These are phyloP conservation scores for Neoarius graeffei DNA, from an alignment of 2,113 vertebrate species.

Conservation along the genomic window DNA sequence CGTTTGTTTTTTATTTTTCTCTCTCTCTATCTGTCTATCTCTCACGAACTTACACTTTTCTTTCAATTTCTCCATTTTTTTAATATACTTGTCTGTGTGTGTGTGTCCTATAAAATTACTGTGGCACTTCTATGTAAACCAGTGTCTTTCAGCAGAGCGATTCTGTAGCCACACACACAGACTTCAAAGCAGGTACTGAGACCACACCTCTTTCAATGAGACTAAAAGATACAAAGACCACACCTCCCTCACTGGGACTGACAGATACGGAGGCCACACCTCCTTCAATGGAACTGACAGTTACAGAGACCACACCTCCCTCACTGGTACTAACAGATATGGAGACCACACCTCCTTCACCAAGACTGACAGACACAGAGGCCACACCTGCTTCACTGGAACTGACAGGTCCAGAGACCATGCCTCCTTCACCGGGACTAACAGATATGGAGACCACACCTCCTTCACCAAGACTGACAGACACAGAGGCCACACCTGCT, in stretches of 20 bases:
- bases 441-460: neutral
- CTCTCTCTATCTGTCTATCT: neutral
- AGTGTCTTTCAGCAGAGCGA: neutral
- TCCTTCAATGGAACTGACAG: neutral
- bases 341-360: neutral
- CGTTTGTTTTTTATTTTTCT: conserved; percentile 2
- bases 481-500: neutral
- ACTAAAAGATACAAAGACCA: neutral
- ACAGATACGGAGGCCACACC: no score
- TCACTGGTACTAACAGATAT: neutral
- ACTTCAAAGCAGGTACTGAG: neutral
- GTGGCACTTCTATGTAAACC: neutral
- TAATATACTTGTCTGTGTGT: neutral
- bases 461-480: neutral
- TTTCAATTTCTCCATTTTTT: no score
- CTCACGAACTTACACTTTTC: no score
- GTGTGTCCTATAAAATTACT: no score
- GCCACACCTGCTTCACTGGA: neutral
- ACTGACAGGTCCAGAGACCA: neutral
- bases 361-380: neutral
- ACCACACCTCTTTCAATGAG: neutral
- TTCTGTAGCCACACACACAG: neutral
- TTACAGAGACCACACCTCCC: neutral
- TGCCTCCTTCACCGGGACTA: neutral
- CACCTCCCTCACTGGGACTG: no score